Conservation (phyloP, 2,797 vertebrate species). For the Danio aesculapii region DNA sequence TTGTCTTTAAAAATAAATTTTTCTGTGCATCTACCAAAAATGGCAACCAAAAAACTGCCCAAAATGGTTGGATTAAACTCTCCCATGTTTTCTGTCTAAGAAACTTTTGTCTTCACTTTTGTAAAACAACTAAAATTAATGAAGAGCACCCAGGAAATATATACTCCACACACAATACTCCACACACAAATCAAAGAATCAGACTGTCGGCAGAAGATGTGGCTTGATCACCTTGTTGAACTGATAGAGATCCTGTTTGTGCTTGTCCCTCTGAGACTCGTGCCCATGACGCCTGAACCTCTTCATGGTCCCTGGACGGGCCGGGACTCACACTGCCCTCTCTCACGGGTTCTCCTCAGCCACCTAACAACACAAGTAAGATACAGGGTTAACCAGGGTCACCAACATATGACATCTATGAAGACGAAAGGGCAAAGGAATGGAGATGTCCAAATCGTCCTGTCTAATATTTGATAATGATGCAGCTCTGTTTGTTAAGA, state of each 20-base stretch:
- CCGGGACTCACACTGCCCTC: conserved; percentile 54
- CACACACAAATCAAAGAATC: background rate
- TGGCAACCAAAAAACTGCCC: too few relatives aligned
- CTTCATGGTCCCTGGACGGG: conserved; percentile 85
- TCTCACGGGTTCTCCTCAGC: conserved; percentile 47
- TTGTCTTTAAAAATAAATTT: too few relatives aligned
- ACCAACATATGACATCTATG: background rate
- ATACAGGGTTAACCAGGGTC: background rate
- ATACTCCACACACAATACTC: background rate
- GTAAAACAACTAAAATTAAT: too few relatives aligned
- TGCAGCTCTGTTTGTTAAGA: too few relatives aligned
- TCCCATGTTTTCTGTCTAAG: background rate
- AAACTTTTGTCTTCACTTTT: background rate
- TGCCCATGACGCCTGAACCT: conserved; percentile 93
- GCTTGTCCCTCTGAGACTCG: conserved; percentile 89
- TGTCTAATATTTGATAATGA: too few relatives aligned
- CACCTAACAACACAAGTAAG: conserved; percentile 39
- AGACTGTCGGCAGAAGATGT: background rate
- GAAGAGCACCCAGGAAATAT: too few relatives aligned
- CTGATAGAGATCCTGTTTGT: conserved; percentile 94
- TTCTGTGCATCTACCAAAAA: too few relatives aligned
- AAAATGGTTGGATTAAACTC: background rate
- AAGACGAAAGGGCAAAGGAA: too few relatives aligned
- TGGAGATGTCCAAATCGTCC: too few relatives aligned
- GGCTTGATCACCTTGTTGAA: conserved; percentile 90